These are phyloP conservation scores for Aethes cnicana DNA, from an alignment of 2,888 invertebrate species.

Conservation along the genomic window DNA sequence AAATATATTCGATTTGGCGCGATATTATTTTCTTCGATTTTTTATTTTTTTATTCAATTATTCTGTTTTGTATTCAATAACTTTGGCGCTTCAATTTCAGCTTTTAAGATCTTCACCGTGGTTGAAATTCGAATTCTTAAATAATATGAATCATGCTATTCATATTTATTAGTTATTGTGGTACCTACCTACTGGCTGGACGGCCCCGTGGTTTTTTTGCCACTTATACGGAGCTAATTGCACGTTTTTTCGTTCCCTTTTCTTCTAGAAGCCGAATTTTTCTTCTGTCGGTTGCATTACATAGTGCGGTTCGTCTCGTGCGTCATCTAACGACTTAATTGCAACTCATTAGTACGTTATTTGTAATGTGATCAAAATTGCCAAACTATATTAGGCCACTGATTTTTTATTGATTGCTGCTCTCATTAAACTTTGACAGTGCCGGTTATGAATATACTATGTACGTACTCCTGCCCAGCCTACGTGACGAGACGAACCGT, in stretches of 20 bases:
- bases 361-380: conserved; percentile 47
- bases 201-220: too few relatives aligned
- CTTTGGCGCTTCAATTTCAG: too few relatives aligned
- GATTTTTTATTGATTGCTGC: conserved; percentile 53
- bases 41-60: too few relatives aligned
- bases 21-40: too few relatives aligned
- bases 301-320: conserved; percentile 41
- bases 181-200: too few relatives aligned
- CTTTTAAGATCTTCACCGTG: too few relatives aligned
- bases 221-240: too few relatives aligned
- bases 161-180: too few relatives aligned
- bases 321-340: conserved; percentile 47
- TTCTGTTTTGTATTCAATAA: too few relatives aligned
- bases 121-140: too few relatives aligned
- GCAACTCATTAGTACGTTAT: conserved; percentile 50
- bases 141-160: too few relatives aligned
- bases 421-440: conserved; percentile 54
- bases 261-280: background rate
- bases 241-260: background rate
- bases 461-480: conserved; percentile 42
- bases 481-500: conserved; percentile 71
- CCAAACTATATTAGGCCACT: conserved; percentile 58
- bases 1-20: too few relatives aligned
- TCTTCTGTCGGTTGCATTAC: conserved; percentile 32
- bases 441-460: conserved; percentile 46